A percentile compares a stretch with the other conserved stretches of the same genome.
phyloP scores from a whole-genome alignment of 2,797 vertebrate species.

The Lacerta bilineata region DNA sequence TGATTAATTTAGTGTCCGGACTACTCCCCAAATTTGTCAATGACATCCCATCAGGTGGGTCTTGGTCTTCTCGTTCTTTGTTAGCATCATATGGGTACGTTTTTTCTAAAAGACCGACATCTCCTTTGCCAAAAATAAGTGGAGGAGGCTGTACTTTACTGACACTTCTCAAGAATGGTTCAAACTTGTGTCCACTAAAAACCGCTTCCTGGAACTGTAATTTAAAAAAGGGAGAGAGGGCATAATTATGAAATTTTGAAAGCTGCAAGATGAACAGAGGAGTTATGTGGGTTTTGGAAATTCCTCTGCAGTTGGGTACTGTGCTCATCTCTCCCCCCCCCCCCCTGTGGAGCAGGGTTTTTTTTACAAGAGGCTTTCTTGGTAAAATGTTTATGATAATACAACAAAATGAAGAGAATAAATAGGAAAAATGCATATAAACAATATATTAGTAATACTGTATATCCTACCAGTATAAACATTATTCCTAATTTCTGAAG shows the following conservation, averaged over 20 bases:
- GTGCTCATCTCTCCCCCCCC: not conserved
- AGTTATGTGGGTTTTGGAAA: not conserved
- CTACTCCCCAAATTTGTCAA: not conserved
- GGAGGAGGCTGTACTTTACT: slow-evolving; percentile 46
- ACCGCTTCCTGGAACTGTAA: slow-evolving; percentile 62
- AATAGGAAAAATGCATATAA: not conserved
- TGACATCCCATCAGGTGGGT: slow-evolving; percentile 62
- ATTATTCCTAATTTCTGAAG: not conserved
- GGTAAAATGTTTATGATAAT: not conserved
- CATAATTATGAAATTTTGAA: not conserved
- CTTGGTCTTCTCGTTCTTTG: slow-evolving; percentile 74
- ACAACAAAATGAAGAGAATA: not conserved
- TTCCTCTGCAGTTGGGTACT: not conserved
- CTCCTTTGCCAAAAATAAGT: slow-evolving; percentile 30
- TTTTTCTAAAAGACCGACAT: slow-evolving; percentile 23
- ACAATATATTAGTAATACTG: not conserved
- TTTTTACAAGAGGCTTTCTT: not conserved
- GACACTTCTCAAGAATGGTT: slow-evolving; percentile 64
- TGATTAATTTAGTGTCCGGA: slow-evolving; percentile 15
- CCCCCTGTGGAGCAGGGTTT: not conserved
- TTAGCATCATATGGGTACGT: slow-evolving; percentile 37
- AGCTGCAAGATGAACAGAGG: not conserved
- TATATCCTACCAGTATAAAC: not conserved
- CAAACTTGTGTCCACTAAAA: slow-evolving; percentile 50
- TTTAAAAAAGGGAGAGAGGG: not conserved